Conservation (phyloP, 2,113 vertebrate species). For the Synchiropus splendidus region DNA sequence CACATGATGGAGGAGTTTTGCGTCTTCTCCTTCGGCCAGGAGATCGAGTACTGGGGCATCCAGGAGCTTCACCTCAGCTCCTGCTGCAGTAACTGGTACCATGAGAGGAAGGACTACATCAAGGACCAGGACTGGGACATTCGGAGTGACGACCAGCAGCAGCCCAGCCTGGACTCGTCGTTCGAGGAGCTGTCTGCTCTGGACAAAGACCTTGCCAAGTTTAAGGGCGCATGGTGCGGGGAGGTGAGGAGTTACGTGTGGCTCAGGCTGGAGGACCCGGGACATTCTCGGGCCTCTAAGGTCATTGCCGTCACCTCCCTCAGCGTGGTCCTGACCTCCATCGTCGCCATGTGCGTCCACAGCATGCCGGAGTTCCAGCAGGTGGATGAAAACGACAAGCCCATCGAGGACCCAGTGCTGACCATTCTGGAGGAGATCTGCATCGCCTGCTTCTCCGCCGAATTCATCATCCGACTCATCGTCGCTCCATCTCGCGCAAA, state of each 20-base stretch:
- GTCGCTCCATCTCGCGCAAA: conserved; percentile 81
- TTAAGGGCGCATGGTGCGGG: conserved; percentile 77
- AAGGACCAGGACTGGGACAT: conserved; percentile 81
- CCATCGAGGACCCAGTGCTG: conserved; percentile 80
- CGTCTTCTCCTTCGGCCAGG: conserved; percentile 92
- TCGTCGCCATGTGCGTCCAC: conserved; percentile 92
- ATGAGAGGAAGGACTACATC: conserved; percentile 83
- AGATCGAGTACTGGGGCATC: conserved; percentile 98
- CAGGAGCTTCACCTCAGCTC: conserved; percentile 83
- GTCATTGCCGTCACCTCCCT: conserved; percentile 84
- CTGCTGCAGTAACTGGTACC: conserved; percentile 88
- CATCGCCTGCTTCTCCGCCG: conserved; percentile 84
- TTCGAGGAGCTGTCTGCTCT: conserved; percentile 82
- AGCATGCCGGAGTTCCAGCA: conserved; percentile 95
- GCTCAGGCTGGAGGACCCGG: conserved; percentile 91
- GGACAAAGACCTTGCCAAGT: conserved; percentile 87
- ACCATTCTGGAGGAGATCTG: conserved; percentile 80
- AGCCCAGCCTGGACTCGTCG: conserved; percentile 79
- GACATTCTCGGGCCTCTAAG: conserved; percentile 80
- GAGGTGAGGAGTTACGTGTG: conserved; percentile 83
- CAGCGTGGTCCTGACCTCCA: conserved; percentile 86
- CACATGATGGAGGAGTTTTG: conserved; percentile 96
- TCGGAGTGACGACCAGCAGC: conserved; percentile 70
- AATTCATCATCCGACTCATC: conserved; percentile 78
- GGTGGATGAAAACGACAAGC: conserved; percentile 73